Percentiles rank a stretch among this genome's conserved stretches.
Evolutionary conservation across 2,888 invertebrate species (phyloP).

Genomic region (Oscheius sp.): DNA sequence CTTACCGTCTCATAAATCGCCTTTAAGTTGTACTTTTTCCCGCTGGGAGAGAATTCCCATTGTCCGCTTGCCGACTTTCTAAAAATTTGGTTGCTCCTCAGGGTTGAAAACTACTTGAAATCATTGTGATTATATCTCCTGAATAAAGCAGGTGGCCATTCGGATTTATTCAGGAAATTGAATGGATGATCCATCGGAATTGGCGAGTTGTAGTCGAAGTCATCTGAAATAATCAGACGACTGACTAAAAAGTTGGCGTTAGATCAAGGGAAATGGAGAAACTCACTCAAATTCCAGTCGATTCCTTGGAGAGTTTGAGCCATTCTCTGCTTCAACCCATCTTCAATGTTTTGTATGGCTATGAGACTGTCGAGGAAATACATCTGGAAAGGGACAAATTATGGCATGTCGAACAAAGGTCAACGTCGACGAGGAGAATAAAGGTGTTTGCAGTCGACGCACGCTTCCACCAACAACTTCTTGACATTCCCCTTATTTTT

Average conservation of each 20-base stretch:
- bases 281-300: constrained; percentile 48
- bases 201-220: neutral
- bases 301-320: constrained; percentile 32
- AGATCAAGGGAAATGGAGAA: neutral
- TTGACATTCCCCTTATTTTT: no score
- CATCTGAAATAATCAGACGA: neutral
- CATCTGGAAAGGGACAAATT: constrained; percentile 36
- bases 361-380: constrained; percentile 61
- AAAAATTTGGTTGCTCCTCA: neutral
- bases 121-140: constrained; percentile 27
- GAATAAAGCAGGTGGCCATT: constrained; percentile 56
- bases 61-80: constrained; percentile 8
- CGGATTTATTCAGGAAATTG: constrained; percentile 38
- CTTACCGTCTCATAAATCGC: constrained; percentile 38
- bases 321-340: constrained; percentile 36
- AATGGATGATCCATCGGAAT: constrained; percentile 41
- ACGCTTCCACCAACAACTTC: no score
- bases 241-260: neutral
- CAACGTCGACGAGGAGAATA: no score
- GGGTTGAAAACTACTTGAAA: constrained; percentile 17
- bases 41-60: constrained; percentile 22
- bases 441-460: no score
- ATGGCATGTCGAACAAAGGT: no score
- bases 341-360: constrained; percentile 58
- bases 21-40: constrained; percentile 40